Percentiles rank a stretch among this genome's conserved stretches.
These are phyloP conservation scores for Podarcis siculus DNA, from an alignment of 2,797 vertebrate genomes.

Conservation along the genomic window DNA sequence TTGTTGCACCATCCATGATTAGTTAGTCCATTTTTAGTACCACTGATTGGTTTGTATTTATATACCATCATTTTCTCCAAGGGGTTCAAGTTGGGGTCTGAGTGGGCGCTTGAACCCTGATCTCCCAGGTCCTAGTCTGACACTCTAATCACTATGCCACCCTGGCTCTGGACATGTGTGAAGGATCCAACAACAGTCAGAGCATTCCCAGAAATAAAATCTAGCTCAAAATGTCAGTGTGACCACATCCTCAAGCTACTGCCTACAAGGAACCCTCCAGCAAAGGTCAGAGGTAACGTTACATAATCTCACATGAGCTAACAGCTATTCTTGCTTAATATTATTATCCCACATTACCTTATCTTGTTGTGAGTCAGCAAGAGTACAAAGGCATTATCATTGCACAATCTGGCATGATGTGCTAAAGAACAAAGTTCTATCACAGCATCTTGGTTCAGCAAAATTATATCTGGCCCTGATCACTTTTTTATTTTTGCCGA, in stretches of 20 bases:
- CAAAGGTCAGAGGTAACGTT: background rate
- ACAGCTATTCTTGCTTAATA: background rate
- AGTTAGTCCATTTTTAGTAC: background rate
- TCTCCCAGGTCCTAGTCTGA: no score
- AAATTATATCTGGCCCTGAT: accelerated
- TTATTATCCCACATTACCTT: background rate
- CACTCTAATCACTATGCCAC: no score
- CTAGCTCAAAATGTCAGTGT: background rate
- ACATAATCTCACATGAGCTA: background rate
- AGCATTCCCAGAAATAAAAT: background rate
- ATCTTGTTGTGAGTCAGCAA: background rate
- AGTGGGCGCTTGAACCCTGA: no score
- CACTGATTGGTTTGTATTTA: background rate
- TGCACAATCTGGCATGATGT: background rate
- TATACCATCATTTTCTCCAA: no score
- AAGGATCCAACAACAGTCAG: background rate
- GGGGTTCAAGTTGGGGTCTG: no score
- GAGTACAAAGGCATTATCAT: background rate
- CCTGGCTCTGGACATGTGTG: background rate
- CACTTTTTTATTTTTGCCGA: background rate
- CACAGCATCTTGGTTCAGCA: background rate
- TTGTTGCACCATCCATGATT: background rate
- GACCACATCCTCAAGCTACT: background rate
- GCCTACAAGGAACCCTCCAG: background rate
- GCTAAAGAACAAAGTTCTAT: background rate